Conservation (phyloP, 1,140 invertebrate species). For the Micrasema minimum region DNA sequence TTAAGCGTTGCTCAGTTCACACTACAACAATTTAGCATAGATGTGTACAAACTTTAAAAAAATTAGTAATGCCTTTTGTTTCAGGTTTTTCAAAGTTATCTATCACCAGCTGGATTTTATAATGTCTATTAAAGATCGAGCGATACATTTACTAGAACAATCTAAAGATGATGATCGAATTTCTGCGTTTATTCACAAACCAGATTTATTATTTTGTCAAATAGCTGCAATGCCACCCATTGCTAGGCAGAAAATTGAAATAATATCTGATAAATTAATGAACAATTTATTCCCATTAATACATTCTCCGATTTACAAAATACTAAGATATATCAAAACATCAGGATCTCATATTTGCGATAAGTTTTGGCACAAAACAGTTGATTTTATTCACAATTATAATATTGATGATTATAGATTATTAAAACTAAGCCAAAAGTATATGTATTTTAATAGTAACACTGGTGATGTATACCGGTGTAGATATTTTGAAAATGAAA, state of each 20-base stretch:
- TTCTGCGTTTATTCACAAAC: constrained; percentile 16
- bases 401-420: constrained; percentile 49
- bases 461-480: constrained; percentile 57
- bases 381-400: constrained; percentile 50
- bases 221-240: constrained; percentile 40
- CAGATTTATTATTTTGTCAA: constrained; percentile 52
- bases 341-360: constrained; percentile 55
- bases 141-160: constrained; percentile 34
- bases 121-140: constrained; percentile 24
- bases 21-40: no score
- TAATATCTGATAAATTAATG: constrained; percentile 54
- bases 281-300: constrained; percentile 41
- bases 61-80: no score
- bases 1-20: no score
- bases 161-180: constrained; percentile 24
- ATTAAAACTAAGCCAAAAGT: constrained; percentile 57
- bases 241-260: constrained; percentile 53
- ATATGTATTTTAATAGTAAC: constrained; percentile 61
- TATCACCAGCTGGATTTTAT: constrained; percentile 26
- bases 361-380: constrained; percentile 56
- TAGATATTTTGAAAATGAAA: constrained; percentile 57
- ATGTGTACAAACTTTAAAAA: no score
- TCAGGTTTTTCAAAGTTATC: constrained; percentile 38
- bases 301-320: constrained; percentile 55
- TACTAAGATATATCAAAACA: constrained; percentile 57